Base-by-base conservation (phyloP, 1,140 invertebrate genomes). In the Onthophagus taurus region DNA sequence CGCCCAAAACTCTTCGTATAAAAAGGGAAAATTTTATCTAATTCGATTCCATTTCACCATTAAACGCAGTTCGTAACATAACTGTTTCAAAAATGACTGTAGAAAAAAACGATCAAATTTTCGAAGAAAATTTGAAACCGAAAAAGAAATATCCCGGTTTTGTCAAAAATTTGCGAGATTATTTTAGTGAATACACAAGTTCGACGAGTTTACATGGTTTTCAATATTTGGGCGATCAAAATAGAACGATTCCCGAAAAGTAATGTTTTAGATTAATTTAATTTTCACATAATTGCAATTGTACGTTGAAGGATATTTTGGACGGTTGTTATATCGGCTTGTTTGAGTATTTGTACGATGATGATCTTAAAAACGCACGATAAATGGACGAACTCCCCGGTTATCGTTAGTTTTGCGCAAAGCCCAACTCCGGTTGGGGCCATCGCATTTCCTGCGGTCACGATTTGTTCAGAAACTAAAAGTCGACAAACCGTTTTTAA, bases 361-460 rank as follows among this genome's bases (percentile, higher is more conserved):
- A 51, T 75, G 8, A 76, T 77, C 13, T 44, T 55, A 12, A 67
- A 66, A 42, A 71, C 72, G 1, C 76, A 70, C 57, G 54, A 55
- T 1, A 75, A 75, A 43, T 77, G 74, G 72, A 62, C 71, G 7
- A 61, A 61, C 11, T 70, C 69, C 6, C 74, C 75, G 3, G 73
- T 77, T 1, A 72, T 76, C 14, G 72, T 77, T 0, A 73, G 73
- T 43, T 76, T 77, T 50, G 67, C 70, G 0, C 65, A 70, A 44
- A 67, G 64, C 42, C 65, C 69, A 0, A 74, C 71, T 2, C 70
- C 72, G 0, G 65, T 75, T 4, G 73, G 71, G 69, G 63, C 69
- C 44, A 66, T 76, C 24, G 72, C 73, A 0, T 76, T 76, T 53
- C 73, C 73, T 12, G 71, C 73, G 4, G 62, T 76, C 14, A 74